phyloP scores from a whole-genome alignment of 2,113 vertebrate genomes.

The Indicator maculatus region DNA sequence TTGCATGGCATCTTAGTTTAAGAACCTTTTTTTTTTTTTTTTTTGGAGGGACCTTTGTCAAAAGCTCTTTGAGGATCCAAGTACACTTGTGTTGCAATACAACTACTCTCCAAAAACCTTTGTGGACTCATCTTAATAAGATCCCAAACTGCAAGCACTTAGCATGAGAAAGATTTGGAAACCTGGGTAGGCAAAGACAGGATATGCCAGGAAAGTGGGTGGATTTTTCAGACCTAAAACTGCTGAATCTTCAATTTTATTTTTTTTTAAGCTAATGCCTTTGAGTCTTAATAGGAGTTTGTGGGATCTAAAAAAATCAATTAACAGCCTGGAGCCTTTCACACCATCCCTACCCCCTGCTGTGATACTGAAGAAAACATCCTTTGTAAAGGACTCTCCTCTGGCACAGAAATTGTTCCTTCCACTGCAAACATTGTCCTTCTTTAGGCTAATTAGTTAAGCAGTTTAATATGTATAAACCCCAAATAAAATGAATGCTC shows the following conservation, averaged over 20 bases:
- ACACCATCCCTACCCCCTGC: background rate
- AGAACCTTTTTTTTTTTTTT: background rate
- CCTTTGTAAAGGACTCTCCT: slow-evolving; percentile 3
- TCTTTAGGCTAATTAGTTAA: slow-evolving; percentile 32
- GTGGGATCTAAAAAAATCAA: slow-evolving; percentile 39
- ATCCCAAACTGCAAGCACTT: background rate
- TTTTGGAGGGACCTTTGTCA: background rate
- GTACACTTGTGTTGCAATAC: background rate
- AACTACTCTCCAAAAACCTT: background rate
- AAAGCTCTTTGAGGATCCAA: slow-evolving; percentile 10
- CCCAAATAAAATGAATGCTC: slow-evolving; percentile 13
- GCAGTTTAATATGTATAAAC: background rate
- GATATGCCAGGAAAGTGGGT: background rate
- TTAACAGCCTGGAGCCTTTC: slow-evolving; percentile 42
- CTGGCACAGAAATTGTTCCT: slow-evolving; percentile 40
- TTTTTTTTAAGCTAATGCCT: background rate
- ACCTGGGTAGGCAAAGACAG: background rate
- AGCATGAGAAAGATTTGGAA: background rate
- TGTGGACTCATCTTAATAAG: background rate
- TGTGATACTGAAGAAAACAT: slow-evolving; percentile 36
- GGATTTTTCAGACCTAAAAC: background rate
- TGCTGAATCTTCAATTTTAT: background rate
- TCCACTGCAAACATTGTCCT: background rate
- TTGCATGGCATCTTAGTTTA: background rate
- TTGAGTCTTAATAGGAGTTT: slow-evolving; percentile 4